These are phyloP conservation scores for Aphis craccivora DNA, from an alignment of 1,140 invertebrate genomes.

Conservation along the genomic window DNA sequence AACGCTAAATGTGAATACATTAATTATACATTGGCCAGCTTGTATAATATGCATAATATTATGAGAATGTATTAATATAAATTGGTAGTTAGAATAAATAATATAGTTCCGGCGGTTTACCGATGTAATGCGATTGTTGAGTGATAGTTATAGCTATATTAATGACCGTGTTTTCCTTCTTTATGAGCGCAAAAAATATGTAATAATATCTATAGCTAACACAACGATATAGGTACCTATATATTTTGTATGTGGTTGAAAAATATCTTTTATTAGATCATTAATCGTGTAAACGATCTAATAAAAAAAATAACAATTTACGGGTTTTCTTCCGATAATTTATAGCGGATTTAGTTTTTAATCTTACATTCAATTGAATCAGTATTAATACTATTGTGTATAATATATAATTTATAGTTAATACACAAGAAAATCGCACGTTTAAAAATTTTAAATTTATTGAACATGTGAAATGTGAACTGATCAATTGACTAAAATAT, in stretches of 20 bases:
- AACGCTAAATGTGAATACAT: background rate
- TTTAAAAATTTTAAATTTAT: background rate
- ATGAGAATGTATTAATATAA: background rate
- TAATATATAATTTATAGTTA: background rate
- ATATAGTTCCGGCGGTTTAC: background rate
- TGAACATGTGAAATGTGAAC: background rate
- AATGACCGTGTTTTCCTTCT: background rate
- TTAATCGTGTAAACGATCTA: background rate
- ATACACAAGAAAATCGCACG: background rate
- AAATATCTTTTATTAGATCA: constrained; percentile 10
- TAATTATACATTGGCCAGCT: background rate
- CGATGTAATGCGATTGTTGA: background rate
- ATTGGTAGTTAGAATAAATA: background rate
- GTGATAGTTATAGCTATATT: background rate
- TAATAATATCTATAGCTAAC: background rate
- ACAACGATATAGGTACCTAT: background rate
- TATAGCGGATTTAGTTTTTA: background rate
- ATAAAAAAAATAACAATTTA: background rate
- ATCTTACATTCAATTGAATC: background rate
- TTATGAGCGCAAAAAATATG: background rate
- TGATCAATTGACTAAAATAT: background rate
- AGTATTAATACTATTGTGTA: background rate
- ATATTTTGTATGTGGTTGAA: background rate
- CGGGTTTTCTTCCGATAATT: background rate
- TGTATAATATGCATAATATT: background rate